These are phyloP conservation scores for Acanthaster planci DNA, from an alignment of 35 echinoderm and acorn worm genomes.

Conservation along the genomic window DNA sequence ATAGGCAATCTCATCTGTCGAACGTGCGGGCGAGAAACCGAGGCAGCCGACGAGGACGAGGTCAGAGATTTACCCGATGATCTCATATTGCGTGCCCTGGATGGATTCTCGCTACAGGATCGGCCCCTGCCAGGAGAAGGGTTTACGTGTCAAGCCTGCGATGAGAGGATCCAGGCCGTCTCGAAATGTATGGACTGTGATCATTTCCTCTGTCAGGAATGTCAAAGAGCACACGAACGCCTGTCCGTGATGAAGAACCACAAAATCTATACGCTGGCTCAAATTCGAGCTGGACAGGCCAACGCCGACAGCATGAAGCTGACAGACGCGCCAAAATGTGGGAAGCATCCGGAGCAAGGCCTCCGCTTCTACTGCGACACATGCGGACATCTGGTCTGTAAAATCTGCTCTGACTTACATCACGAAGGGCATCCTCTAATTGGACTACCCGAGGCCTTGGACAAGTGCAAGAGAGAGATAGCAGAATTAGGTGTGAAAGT, in stretches of 20 bases:
- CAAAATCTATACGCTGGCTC: neutral
- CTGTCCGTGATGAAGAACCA: neutral
- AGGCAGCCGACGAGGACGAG: neutral
- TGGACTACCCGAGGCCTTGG: neutral
- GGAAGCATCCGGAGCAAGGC: neutral
- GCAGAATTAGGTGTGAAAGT: neutral
- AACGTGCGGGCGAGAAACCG: neutral
- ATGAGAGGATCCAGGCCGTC: neutral
- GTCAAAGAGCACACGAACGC: neutral
- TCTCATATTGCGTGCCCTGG: neutral
- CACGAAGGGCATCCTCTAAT: neutral
- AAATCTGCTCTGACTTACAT: neutral
- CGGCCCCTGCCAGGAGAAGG: neutral
- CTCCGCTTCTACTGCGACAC: neutral
- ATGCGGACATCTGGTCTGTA: neutral
- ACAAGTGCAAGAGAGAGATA: neutral
- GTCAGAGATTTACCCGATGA: neutral
- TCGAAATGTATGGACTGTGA: slow-evolving; percentile 10
- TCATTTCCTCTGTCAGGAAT: neutral
- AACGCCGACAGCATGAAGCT: neutral
- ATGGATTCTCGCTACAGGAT: neutral
- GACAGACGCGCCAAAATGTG: neutral
- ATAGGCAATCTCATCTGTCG: neutral
- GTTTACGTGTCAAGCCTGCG: neutral
- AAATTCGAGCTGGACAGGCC: neutral